A percentile compares a stretch with the other conserved stretches of the same genome.
phyloP scores from a whole-genome alignment of 2,888 invertebrate species.

The Andrena bicolor region DNA sequence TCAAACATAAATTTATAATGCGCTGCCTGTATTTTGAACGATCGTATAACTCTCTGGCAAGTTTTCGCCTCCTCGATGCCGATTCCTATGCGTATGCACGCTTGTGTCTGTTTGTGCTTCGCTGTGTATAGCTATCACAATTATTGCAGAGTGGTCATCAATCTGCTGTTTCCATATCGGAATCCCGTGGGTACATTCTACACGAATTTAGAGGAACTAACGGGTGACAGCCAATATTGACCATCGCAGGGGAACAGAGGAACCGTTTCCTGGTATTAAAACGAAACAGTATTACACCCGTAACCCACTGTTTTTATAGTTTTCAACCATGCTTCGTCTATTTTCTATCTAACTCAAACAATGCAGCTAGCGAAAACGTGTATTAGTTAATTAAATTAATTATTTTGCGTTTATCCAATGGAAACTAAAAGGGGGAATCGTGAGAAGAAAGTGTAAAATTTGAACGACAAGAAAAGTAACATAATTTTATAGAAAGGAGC shows the following conservation, averaged over 20 bases:
- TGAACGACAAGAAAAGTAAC: too few species aligned
- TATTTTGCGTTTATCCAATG: too few species aligned
- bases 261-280: conserved; percentile 39
- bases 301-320: neutral
- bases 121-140: conserved; percentile 30
- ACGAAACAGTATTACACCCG: conserved; percentile 19
- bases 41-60: conserved; percentile 25
- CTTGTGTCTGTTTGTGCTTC: neutral
- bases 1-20: conserved; percentile 30
- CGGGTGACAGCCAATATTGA: conserved; percentile 60
- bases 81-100: neutral
- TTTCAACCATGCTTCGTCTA: neutral
- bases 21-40: neutral
- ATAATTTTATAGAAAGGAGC: neutral
- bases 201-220: conserved; percentile 62
- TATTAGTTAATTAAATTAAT: too few species aligned
- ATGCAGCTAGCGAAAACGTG: neutral
- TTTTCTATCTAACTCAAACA: neutral
- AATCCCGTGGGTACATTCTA: conserved; percentile 56
- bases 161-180: conserved; percentile 62
- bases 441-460: neutral
- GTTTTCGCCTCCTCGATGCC: conserved; percentile 28
- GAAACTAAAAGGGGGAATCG: neutral
- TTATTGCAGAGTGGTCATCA: conserved; percentile 58
- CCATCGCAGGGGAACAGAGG: conserved; percentile 23